Percentiles rank a stretch among this genome's conserved stretches.
Conservation (phyloP, 1,140 invertebrate genomes). For the Pseudomyrmex cubaensis region DNA sequence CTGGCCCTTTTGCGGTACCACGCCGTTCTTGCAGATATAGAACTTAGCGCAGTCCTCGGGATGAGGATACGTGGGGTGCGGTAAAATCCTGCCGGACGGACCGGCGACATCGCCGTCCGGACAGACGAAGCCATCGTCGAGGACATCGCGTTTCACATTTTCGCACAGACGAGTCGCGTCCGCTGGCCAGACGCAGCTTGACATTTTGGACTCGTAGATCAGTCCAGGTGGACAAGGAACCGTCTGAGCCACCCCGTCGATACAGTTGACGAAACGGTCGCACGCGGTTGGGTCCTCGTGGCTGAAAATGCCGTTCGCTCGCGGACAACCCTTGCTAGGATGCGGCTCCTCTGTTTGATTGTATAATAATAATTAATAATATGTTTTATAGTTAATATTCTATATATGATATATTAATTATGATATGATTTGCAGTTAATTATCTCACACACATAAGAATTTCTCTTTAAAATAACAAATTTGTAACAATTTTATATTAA, state of each 20-base stretch:
- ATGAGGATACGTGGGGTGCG: conserved; percentile 93
- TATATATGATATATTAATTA: neutral
- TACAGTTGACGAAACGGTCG: conserved; percentile 93
- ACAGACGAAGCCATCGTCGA: conserved; percentile 92
- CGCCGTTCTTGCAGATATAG: conserved; percentile 93
- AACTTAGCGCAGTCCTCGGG: conserved; percentile 94
- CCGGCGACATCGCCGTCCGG: conserved; percentile 90
- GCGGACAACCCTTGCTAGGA: conserved; percentile 89
- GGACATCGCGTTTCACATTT: conserved; percentile 88
- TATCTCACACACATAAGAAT: too few relatives aligned
- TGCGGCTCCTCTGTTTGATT: conserved; percentile 89
- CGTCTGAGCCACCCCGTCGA: conserved; percentile 90
- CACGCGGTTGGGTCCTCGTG: conserved; percentile 92
- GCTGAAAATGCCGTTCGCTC: conserved; percentile 92
- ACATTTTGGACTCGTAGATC: conserved; percentile 91
- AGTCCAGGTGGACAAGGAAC: conserved; percentile 92
- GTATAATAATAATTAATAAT: conserved; percentile 24
- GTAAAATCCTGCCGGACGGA: conserved; percentile 89
- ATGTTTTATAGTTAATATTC: neutral
- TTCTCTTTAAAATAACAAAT: too few relatives aligned
- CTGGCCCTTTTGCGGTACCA: conserved; percentile 91
- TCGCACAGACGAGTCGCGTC: conserved; percentile 88
- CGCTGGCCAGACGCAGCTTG: conserved; percentile 91
- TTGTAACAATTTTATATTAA: too few relatives aligned
- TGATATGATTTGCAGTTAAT: too few relatives aligned